Base-by-base conservation (phyloP, 2,888 invertebrate species). In the Eupithecia inturbata region DNA sequence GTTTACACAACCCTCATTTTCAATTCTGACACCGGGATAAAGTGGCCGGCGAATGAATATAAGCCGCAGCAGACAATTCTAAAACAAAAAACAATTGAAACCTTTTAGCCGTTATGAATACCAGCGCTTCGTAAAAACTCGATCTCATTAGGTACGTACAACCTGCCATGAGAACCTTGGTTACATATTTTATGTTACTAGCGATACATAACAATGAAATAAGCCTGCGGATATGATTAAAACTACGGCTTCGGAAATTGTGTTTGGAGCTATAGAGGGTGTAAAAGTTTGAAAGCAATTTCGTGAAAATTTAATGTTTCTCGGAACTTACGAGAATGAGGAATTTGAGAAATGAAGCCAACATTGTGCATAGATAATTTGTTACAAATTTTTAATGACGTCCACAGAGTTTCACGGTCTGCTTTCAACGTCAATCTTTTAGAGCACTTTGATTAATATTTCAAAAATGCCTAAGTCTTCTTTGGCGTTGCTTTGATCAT, bases 211-310 rank as follows among this genome's bases (percentile, higher is more conserved):
- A 74, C 83, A 85, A 78, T 82, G 82, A 88, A 88, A 87, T 87
- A 86, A 86, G 85, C 33, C 33, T 22, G n/a, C 39, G 39, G n/a
- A 36, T 68, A 70, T 86, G 87, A 88, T 88, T 82, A 82, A 85
- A 91, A 92, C 91, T 92, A 92, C 90, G 89, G 87, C 87, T 89
- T 86, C 84, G 87, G 86, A 91, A 89, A 92, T 91, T 87, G 86
- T 89, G 90, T 89, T 88, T 85, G 82, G 78, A 84, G 88, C 88
- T 91, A 92, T 92, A 88, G 90, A 88, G 89, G 86, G 85, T 84
- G 90, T 90, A 91, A 93, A 92, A 93, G 90, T 93, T 93, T 83
- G 88, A 88, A 90, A 92, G 92, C 91, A 90, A 92, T 93, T 92
- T 89, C 88, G 87, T 93, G 90, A 93, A 93, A 93, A 91, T 93